Conservation (phyloP, 2,113 vertebrate genomes). For the Proteles cristata region DNA sequence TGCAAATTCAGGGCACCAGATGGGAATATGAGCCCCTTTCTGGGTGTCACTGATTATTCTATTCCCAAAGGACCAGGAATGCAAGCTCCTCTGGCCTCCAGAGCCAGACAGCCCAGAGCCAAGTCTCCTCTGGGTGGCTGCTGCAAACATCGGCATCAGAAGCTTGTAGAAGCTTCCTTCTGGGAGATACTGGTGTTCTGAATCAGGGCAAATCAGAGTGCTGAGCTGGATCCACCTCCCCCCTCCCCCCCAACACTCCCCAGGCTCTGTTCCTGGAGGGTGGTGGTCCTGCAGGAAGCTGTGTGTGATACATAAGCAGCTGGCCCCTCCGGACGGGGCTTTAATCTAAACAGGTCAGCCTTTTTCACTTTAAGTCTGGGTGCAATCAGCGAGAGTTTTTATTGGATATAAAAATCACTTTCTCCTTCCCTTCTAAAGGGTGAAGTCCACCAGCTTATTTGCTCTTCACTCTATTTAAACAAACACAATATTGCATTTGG, state of each 20-base stretch:
- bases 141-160: neutral
- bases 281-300: neutral
- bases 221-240: rapidly evolving
- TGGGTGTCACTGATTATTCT: neutral
- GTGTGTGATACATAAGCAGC: neutral
- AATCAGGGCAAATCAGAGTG: neutral
- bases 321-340: neutral
- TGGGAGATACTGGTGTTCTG: neutral
- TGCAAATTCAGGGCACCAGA: neutral
- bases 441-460: neutral
- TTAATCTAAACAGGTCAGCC: neutral
- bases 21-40: neutral
- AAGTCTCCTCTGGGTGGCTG: neutral
- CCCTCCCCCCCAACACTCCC: no score
- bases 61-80: neutral
- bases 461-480: neutral
- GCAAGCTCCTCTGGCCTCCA: neutral
- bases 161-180: neutral
- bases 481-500: neutral
- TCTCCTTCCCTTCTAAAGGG: neutral
- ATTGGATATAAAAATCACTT: neutral
- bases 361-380: neutral
- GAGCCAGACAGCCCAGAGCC: neutral
- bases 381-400: neutral
- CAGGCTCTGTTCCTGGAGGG: neutral